phyloP scores from a whole-genome alignment of 2,797 vertebrate species.

The Perodicticus potto region DNA sequence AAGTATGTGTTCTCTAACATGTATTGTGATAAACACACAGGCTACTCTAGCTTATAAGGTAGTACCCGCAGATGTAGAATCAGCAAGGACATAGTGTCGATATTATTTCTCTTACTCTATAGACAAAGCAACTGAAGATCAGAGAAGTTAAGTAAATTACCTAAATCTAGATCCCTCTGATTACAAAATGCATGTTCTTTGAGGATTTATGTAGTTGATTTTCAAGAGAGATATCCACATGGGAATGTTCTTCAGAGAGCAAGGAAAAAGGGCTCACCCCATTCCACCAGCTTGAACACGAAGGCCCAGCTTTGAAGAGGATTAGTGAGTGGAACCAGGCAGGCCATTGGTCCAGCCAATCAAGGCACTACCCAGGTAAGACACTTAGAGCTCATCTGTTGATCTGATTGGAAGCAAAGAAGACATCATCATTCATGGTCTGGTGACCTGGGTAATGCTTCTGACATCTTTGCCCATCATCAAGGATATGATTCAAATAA shows the following conservation, averaged over 20 bases:
- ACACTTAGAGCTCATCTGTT: not conserved
- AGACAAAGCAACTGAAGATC: not conserved
- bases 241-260: not conserved
- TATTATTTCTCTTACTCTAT: conserved; percentile 24
- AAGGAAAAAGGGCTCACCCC: not conserved
- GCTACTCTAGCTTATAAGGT: not conserved
- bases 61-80: not conserved
- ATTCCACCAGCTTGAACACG: not conserved
- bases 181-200: conserved; percentile 43
- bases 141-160: conserved; percentile 32
- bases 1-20: not conserved
- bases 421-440: not conserved
- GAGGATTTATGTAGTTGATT: not conserved
- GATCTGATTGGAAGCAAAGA: not conserved
- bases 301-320: not conserved
- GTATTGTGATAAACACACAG: conserved; percentile 12
- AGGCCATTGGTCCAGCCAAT: not conserved
- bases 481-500: not conserved
- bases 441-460: not conserved
- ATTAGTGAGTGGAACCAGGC: not conserved
- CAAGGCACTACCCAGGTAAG: not conserved
- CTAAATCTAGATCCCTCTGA: conserved; percentile 15
- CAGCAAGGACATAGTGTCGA: not conserved
- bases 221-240: not conserved
- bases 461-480: not conserved